Base-by-base conservation (phyloP, 2,113 vertebrate genomes). In the Vombatus ursinus region DNA sequence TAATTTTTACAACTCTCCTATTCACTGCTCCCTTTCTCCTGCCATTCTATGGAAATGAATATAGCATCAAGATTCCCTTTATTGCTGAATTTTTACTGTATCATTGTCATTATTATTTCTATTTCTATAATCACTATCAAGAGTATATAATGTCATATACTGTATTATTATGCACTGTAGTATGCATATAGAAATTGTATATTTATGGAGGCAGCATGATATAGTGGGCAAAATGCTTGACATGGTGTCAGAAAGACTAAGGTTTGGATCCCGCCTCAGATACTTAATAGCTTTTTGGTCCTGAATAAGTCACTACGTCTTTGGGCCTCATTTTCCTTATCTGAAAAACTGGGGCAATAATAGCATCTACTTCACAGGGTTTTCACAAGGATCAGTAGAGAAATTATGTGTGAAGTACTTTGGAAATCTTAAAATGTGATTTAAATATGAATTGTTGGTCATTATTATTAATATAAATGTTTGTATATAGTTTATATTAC, bases 21-120 rank as follows among this genome's bases (percentile, higher is more conserved):
- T 95, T 95, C 68, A 77, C 68, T 89, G 6, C 44, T 0, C 51
- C 22, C 48, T 44, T 90, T 94, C 26, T 92, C 68, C 26, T 93
- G 52, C 31, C 24, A 11, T 95, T 93, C 90, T 47, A 7, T 92
- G 93, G 50, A 93, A 49, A 84, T 96, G 2, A 91, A 28, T 93
- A 94, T 96, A 54, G 91, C 84, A 61, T 52, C 50, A 48, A 24
- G 44, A 22, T 92, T 50, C 94, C 25, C 24, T 93, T 90, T 24
- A 53, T 92, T 92, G 89, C 92, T 94, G 92, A 96, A 95, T 91
- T 57, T 84, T 96, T 94, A 77, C n/a, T 49, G 2, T 91, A 61
- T 48, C 16, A 61, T 92, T 90, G 16, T n/a, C 50, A 90, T 9
- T 57, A 93, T 51, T 91, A 50, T 94, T 94, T 96, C 52, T 50